Percentiles rank a stretch among this genome's conserved stretches.
These are phyloP conservation scores for Kuschelorhynchus macadamiae DNA, from an alignment of 2,888 invertebrate species.

Conservation along the genomic window DNA sequence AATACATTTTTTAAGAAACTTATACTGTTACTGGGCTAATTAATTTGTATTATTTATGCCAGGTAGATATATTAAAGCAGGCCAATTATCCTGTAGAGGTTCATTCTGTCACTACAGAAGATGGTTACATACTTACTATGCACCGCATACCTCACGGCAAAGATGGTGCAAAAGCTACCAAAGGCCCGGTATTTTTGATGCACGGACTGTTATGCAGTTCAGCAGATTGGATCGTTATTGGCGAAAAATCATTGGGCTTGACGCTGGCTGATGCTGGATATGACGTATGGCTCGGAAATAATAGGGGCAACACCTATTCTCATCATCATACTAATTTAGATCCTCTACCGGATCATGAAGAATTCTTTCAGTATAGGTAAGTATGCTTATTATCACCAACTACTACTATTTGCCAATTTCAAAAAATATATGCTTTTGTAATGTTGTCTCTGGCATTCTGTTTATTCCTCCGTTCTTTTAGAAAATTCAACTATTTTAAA, in stretches of 20 bases:
- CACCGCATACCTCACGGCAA: slow-evolving; percentile 62
- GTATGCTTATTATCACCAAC: slow-evolving; percentile 44
- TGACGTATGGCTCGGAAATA: slow-evolving; percentile 64
- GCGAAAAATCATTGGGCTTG: slow-evolving; percentile 43
- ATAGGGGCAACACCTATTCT: slow-evolving; percentile 72
- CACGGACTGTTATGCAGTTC: slow-evolving; percentile 25
- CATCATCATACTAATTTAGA: slow-evolving; percentile 65
- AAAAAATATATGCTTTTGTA: too few species aligned
- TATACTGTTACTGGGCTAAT: too few species aligned
- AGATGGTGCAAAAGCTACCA: slow-evolving; percentile 25
- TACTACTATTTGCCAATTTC: too few species aligned
- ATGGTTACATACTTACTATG: slow-evolving; percentile 71
- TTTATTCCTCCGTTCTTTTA: too few species aligned
- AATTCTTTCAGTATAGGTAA: slow-evolving; percentile 70
- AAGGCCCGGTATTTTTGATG: slow-evolving; percentile 19
- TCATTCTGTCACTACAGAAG: slow-evolving; percentile 67
- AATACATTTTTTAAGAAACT: too few species aligned
- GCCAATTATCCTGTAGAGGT: slow-evolving; percentile 66
- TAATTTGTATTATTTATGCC: too few species aligned
- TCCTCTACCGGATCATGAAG: neutral
- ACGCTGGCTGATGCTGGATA: slow-evolving; percentile 50
- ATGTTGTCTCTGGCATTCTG: too few species aligned
- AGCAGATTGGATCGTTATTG: slow-evolving; percentile 47
- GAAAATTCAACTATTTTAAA: too few species aligned
- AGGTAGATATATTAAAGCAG: slow-evolving; percentile 58